Percentiles rank a stretch among this genome's conserved stretches.
phyloP scores from a whole-genome alignment of 2,113 vertebrate species.

The Cavia aperea region DNA sequence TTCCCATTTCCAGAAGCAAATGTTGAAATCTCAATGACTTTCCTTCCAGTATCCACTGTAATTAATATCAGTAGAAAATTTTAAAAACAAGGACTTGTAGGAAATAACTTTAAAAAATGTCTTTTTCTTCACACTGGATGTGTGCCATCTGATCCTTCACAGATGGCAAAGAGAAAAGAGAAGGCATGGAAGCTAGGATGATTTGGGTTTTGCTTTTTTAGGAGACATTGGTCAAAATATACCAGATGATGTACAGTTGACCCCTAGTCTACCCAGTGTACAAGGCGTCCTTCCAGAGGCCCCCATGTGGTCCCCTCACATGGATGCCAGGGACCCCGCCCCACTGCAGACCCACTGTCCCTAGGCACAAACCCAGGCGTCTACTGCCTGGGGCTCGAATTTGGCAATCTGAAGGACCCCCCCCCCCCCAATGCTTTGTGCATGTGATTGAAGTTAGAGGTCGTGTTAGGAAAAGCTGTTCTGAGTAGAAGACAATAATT shows the following conservation, averaged over 20 bases:
- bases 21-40: neutral
- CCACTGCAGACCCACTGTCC: neutral
- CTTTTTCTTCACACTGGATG: neutral
- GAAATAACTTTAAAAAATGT: neutral
- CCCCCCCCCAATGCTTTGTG: constrained; percentile 58
- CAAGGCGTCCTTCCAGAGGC: neutral
- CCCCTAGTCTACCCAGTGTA: neutral
- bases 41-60: neutral
- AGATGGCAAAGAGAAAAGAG: neutral
- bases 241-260: neutral
- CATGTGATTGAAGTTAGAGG: constrained; percentile 65
- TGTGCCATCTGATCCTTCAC: too few relatives aligned
- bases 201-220: neutral
- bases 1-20: constrained; percentile 4
- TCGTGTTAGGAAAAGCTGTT: constrained; percentile 63
- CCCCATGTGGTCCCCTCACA: neutral
- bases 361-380: neutral
- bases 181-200: neutral
- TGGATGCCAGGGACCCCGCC: neutral
- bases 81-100: constrained; percentile 1
- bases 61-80: neutral
- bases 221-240: neutral
- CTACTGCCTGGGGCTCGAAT: neutral
- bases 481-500: constrained; percentile 76
- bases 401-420: constrained; percentile 40